phyloP scores from a whole-genome alignment of 1,140 invertebrate genomes.

The Dendrolimus kikuchii region DNA sequence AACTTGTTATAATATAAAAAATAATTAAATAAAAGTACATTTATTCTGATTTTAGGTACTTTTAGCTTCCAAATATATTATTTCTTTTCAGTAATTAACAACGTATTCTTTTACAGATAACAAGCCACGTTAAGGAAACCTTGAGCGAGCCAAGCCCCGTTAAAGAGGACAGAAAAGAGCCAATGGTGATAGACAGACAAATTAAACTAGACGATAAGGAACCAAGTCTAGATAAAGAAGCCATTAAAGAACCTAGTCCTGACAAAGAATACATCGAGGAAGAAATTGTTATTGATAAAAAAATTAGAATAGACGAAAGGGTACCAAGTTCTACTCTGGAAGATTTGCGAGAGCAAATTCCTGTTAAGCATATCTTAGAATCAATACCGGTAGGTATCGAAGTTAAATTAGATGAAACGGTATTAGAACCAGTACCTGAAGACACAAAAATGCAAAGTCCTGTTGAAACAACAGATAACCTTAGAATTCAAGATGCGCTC shows the following conservation, averaged over 20 bases:
- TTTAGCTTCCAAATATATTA: too few relatives aligned
- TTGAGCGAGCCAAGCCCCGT: background rate
- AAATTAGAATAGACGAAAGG: background rate
- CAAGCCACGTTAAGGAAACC: background rate
- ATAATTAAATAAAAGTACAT: too few relatives aligned
- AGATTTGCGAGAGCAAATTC: background rate
- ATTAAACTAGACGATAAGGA: background rate
- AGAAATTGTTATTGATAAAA: background rate
- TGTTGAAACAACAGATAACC: background rate
- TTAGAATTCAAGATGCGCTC: slow-evolving; percentile 25
- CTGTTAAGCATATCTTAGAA: too few relatives aligned
- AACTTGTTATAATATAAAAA: too few relatives aligned
- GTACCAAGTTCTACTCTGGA: background rate
- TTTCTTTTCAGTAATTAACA: too few relatives aligned
- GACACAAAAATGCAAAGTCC: background rate
- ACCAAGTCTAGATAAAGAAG: background rate
- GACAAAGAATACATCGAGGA: background rate
- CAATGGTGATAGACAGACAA: too few relatives aligned
- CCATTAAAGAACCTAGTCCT: too few relatives aligned
- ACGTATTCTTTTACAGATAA: too few relatives aligned
- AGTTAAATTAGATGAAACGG: background rate
- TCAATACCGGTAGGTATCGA: too few relatives aligned
- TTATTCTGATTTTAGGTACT: too few relatives aligned
- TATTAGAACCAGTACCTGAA: background rate
- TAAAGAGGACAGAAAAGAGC: background rate